A percentile compares a stretch with the other conserved stretches of the same genome.
These are phyloP conservation scores for Pardosa pseudoannulata DNA, from an alignment of 2,888 invertebrate genomes.

Conservation along the genomic window DNA sequence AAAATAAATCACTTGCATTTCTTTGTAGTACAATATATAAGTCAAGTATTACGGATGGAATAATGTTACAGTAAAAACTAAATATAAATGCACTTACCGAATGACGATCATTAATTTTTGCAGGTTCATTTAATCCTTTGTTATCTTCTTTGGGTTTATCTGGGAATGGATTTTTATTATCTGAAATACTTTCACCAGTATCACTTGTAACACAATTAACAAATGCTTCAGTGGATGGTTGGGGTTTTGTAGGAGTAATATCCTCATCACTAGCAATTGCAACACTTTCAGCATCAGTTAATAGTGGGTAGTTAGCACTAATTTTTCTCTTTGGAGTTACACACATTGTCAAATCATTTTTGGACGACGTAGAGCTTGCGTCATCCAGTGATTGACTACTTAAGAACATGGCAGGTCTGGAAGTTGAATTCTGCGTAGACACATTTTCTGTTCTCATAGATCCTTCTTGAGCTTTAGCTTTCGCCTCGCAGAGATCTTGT, in stretches of 20 bases:
- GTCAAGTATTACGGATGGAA: no score
- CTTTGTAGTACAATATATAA: no score
- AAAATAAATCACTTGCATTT: no score
- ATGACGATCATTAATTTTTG: constrained; percentile 16
- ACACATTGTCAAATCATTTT: constrained; percentile 38
- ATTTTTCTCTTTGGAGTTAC: constrained; percentile 62
- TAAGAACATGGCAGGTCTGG: constrained; percentile 54
- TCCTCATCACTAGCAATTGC: constrained; percentile 49
- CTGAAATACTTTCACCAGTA: not conserved
- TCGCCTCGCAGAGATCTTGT: constrained; percentile 43
- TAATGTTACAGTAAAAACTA: not conserved
- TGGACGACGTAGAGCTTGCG: constrained; percentile 30
- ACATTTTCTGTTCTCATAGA: not conserved
- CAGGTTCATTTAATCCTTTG: not conserved
- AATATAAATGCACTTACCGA: constrained; percentile 41
- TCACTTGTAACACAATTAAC: not conserved
- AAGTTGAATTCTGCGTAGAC: not conserved
- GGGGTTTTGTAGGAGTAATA: constrained; percentile 13
- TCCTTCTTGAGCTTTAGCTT: constrained; percentile 13
- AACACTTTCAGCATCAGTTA: constrained; percentile 27
- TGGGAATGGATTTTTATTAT: not conserved
- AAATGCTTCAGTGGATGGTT: not conserved
- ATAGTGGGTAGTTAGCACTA: constrained; percentile 65
- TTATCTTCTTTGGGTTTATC: constrained; percentile 23
- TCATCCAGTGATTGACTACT: constrained; percentile 71